Evolutionary conservation across 2,888 invertebrate species (phyloP).

Genomic region (Drosophila pegasa): DNA sequence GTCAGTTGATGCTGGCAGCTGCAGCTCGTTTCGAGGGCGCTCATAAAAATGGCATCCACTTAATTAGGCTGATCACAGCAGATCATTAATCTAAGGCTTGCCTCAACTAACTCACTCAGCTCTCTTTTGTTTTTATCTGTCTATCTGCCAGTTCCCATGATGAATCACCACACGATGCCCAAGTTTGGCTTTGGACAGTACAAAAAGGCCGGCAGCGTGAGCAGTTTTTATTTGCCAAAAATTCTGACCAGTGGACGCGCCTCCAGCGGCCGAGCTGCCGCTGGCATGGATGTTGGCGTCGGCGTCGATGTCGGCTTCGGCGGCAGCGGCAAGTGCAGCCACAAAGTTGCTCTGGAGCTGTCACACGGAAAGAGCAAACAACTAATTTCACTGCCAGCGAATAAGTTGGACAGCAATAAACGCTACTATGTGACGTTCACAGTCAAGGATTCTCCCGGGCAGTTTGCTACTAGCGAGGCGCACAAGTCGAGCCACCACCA

Average conservation of each 20-base stretch:
- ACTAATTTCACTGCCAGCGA: slow-evolving; percentile 94
- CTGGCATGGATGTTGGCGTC: slow-evolving; percentile 19
- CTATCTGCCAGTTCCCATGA: slow-evolving; percentile 88
- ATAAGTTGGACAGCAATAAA: slow-evolving; percentile 94
- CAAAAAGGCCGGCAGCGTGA: slow-evolving; percentile 85
- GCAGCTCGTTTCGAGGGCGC: slow-evolving; percentile 34
- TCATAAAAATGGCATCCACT: slow-evolving; percentile 31
- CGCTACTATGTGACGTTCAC: slow-evolving; percentile 97
- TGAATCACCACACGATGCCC: slow-evolving; percentile 92
- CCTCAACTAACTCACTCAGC: slow-evolving; percentile 5
- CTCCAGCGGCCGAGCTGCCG: slow-evolving; percentile 59
- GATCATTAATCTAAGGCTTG: slow-evolving; percentile 57
- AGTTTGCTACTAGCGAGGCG: slow-evolving; percentile 45
- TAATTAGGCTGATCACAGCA: slow-evolving; percentile 41
- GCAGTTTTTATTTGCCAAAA: slow-evolving; percentile 88
- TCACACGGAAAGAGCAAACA: slow-evolving; percentile 94
- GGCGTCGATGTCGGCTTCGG: slow-evolving; percentile 50
- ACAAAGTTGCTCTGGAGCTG: slow-evolving; percentile 91
- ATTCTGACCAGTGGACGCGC: slow-evolving; percentile 85
- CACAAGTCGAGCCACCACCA: slow-evolving; percentile 48
- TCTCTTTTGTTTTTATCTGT: not conserved
- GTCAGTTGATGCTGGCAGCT: slow-evolving; percentile 15
- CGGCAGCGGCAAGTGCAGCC: slow-evolving; percentile 74
- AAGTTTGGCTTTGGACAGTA: slow-evolving; percentile 88
- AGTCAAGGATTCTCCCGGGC: slow-evolving; percentile 88